Conservation (phyloP, 1,140 invertebrate species). For the Lasaia peninsularis region DNA sequence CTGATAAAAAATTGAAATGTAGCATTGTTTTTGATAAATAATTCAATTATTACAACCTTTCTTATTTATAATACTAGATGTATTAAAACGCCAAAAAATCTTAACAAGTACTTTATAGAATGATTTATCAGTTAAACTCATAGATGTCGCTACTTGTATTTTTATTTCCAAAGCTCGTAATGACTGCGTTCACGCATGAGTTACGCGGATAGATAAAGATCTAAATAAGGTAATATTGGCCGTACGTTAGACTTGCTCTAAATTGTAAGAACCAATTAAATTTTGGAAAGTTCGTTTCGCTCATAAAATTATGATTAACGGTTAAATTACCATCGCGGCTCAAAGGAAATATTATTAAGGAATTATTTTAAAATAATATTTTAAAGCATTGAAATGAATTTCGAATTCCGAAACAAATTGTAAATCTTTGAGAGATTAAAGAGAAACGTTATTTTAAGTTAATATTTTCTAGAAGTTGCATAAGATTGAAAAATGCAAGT, state of each 20-base stretch:
- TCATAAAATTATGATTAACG: constrained; percentile 10
- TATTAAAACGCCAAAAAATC: too few species aligned
- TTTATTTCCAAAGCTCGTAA: constrained; percentile 12
- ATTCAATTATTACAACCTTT: too few species aligned
- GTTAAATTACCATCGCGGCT: constrained; percentile 15
- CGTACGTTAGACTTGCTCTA: constrained; percentile 20
- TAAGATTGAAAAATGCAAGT: too few species aligned
- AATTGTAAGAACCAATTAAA: constrained; percentile 12
- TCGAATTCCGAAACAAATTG: background rate
- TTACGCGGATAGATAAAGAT: constrained; percentile 52
- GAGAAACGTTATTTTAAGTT: too few species aligned
- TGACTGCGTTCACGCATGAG: constrained; percentile 45
- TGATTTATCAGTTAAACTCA: background rate
- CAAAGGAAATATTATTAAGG: background rate
- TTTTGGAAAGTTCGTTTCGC: constrained; percentile 11
- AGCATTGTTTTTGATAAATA: too few species aligned
- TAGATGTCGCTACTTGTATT: constrained; percentile 20
- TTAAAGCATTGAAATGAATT: background rate
- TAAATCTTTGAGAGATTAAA: too few species aligned
- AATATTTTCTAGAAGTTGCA: too few species aligned
- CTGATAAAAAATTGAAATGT: too few species aligned
- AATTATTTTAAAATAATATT: constrained; percentile 7
- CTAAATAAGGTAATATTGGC: constrained; percentile 43
- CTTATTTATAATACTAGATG: too few species aligned
- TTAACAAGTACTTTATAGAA: too few species aligned